Evolutionary conservation across 2,797 vertebrate species (phyloP).

Genomic region (Distichodus sexfasciatus): DNA sequence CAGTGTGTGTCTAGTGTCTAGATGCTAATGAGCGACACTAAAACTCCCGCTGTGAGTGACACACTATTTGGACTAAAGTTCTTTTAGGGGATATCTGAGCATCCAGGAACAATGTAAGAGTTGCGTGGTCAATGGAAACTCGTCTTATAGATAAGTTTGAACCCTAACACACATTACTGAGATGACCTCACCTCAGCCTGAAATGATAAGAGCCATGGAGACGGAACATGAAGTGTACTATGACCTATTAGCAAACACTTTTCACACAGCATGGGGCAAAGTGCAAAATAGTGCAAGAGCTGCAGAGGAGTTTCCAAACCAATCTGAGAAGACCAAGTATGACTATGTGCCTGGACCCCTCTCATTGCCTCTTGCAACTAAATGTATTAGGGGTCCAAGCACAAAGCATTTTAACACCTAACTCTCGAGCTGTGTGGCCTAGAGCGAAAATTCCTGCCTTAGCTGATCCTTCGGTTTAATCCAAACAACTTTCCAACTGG

Average conservation of each 20-base stretch:
- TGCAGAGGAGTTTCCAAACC: no score
- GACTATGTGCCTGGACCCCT: no score
- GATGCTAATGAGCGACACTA: constrained; percentile 1
- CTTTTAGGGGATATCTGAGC: neutral
- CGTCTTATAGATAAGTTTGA: neutral
- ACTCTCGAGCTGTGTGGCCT: no score
- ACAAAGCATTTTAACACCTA: no score
- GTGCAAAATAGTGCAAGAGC: neutral
- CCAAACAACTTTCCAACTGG: no score
- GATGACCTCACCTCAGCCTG: neutral
- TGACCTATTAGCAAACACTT: constrained; percentile 33
- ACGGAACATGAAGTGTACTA: constrained; percentile 34
- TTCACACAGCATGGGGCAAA: constrained; percentile 14
- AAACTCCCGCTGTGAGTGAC: neutral
- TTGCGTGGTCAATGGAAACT: neutral
- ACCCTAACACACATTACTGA: constrained; percentile 4
- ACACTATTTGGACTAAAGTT: neutral
- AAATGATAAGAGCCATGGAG: constrained; percentile 12
- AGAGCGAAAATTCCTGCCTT: no score
- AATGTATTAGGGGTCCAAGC: no score
- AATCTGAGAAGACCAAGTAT: no score
- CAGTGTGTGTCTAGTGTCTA: neutral
- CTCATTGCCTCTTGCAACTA: no score
- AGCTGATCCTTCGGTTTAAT: no score
- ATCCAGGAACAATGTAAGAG: neutral